Base-by-base conservation (phyloP, 2,797 vertebrate genomes). In the Enteromius viviparus region DNA sequence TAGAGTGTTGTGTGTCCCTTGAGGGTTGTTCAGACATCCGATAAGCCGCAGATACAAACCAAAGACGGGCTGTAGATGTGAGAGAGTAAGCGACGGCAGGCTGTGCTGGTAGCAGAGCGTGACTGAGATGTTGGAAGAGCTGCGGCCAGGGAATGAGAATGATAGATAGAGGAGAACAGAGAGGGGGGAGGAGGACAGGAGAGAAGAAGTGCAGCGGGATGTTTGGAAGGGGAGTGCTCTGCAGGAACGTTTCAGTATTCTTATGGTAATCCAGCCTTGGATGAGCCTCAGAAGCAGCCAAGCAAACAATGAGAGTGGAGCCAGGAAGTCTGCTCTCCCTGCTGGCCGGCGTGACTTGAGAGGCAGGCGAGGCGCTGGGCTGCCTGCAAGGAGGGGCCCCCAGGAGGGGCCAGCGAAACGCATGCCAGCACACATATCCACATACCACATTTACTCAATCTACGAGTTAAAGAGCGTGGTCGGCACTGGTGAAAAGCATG, bases 301-400 rank as follows among this genome's bases (percentile, higher is more conserved):
- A 91, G 95, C 95, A 95, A 94, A 98, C 97, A 98, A 97, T 96
- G 94, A 92, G 91, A 90, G 81, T 96, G 97, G 97, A 98, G 97
- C 96, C 97, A 96, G 95, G 94, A 95, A 96, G 97, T 99, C 97
- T 99, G 96, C 95, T 85, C 90, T 86, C 93, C 91, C 94, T 95
- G 91, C 93, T 92, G 93, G 93, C 93, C 88, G 91, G 94, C 80
- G 7, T 80, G 84, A 94, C 96, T 96, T 91, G 94, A 93, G 95
- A 95, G 95, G 96, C 96, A 94, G 94, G 90, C 93, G 76, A 89
- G 95, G 96, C 93, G 95, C 96, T 95, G 91, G 94, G 93, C 94
- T 90, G 95, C 93, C 87, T 93, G 92, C 90, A 83, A 92, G 93
- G 94, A 92, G 94, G 94, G 94, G 93, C 84, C 91, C 92, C 91